Base-by-base conservation (phyloP, 2,888 invertebrate species). In the Halocaridina rubra region DNA sequence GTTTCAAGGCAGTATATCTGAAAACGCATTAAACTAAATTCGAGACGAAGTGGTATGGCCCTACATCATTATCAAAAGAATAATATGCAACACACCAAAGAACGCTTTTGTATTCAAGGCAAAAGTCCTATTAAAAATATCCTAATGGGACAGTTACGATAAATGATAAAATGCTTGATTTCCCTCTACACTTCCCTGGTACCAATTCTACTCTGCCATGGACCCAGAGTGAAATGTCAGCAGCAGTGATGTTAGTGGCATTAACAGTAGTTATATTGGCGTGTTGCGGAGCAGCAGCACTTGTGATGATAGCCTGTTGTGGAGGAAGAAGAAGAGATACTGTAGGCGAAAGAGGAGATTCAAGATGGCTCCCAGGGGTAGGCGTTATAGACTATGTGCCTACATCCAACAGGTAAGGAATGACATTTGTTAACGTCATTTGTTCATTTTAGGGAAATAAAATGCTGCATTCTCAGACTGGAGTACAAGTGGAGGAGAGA, bases 381-480 rank as follows among this genome's bases (percentile, higher is more conserved):
- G 87, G 87, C 4, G 32, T 87, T n/a, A 87, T 87, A 16, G 87
- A 87, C 85, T 85, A 87, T 30, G 87, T 87, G 4, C 85, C 87
- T 7, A 77, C 81, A 8, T 82, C 87, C 16, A 81, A 82, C 29
- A 85, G 87, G 85, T 87, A 46, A n/a, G n/a, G n/a, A n/a, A n/a
- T n/a, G n/a, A n/a, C n/a, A n/a, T n/a, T n/a, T n/a, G n/a, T n/a
- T n/a, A n/a, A n/a, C n/a, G n/a, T n/a, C n/a, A n/a, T n/a, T n/a
- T n/a, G n/a, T n/a, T n/a, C n/a, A n/a, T n/a, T n/a, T n/a, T n/a
- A n/a, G n/a, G n/a, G n/a, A n/a, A n/a, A n/a, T n/a, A n/a, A n/a
- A n/a, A n/a, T n/a, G n/a, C n/a, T n/a, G n/a, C n/a, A n/a, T n/a
- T n/a, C n/a, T n/a, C n/a, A n/a, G n/a, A n/a, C n/a, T n/a, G n/a